These are phyloP conservation scores for Lichenostomus cassidix DNA, from an alignment of 2,113 vertebrate species.

Conservation along the genomic window DNA sequence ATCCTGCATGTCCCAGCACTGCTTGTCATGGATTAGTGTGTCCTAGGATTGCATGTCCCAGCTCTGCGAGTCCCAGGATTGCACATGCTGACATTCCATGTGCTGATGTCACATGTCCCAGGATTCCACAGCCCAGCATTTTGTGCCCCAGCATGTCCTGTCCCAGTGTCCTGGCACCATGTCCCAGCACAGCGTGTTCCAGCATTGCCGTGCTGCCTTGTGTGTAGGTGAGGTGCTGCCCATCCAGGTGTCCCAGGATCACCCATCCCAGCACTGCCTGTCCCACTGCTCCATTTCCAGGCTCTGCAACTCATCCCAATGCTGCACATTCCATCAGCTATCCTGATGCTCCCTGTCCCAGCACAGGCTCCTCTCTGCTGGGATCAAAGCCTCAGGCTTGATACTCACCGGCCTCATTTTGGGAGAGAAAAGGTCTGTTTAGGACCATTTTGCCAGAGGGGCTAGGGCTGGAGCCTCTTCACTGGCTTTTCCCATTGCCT, in stretches of 20 bases:
- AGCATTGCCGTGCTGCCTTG: rapidly evolving
- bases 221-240: background rate
- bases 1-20: background rate
- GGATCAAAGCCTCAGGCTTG: background rate
- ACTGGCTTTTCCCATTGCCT: background rate
- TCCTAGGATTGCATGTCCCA: background rate
- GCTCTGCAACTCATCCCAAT: background rate
- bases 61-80: background rate
- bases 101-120: too few species aligned
- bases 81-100: background rate
- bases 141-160: background rate
- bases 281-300: background rate
- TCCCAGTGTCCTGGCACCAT: background rate
- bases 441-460: background rate
- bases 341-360: rapidly evolving
- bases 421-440: background rate
- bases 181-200: background rate
- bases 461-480: background rate
- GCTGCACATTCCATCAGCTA: background rate
- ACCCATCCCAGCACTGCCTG: background rate
- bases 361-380: background rate
- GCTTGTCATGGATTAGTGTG: background rate
- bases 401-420: background rate
- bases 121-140: too few species aligned
- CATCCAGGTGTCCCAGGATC: background rate